These are phyloP conservation scores for Falco novaeseelandiae DNA, from an alignment of 2,797 vertebrate genomes.

Conservation along the genomic window DNA sequence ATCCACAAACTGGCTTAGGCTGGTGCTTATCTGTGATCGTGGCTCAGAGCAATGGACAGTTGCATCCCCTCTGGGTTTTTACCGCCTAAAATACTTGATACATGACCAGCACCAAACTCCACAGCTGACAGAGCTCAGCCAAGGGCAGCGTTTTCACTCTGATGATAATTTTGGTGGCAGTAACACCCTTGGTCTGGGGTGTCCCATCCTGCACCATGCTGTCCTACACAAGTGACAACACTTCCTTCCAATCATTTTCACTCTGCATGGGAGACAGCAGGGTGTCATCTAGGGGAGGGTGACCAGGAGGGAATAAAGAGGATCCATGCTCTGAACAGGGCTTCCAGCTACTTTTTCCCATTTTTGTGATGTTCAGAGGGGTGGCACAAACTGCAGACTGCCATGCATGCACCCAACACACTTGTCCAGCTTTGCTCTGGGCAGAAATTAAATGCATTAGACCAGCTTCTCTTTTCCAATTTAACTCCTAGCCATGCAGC, in stretches of 20 bases:
- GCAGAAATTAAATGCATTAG: neutral
- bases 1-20: neutral
- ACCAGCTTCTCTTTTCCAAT: neutral
- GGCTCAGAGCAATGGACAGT: neutral
- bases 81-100: neutral
- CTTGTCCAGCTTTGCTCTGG: neutral
- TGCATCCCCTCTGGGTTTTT: neutral
- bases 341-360: neutral
- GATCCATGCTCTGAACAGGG: rapidly evolving
- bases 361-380: neutral
- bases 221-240: rapidly evolving
- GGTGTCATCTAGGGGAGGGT: neutral
- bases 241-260: neutral
- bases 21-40: neutral
- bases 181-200: neutral
- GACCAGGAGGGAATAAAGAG: neutral
- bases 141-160: neutral
- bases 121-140: neutral
- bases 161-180: neutral
- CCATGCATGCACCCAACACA: rapidly evolving
- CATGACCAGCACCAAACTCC: neutral
- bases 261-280: rapidly evolving
- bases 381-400: neutral
- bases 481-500: neutral
- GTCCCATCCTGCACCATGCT: neutral